Conservation (phyloP, 2,888 invertebrate species). For the Hirtodrosophila trivittata region DNA sequence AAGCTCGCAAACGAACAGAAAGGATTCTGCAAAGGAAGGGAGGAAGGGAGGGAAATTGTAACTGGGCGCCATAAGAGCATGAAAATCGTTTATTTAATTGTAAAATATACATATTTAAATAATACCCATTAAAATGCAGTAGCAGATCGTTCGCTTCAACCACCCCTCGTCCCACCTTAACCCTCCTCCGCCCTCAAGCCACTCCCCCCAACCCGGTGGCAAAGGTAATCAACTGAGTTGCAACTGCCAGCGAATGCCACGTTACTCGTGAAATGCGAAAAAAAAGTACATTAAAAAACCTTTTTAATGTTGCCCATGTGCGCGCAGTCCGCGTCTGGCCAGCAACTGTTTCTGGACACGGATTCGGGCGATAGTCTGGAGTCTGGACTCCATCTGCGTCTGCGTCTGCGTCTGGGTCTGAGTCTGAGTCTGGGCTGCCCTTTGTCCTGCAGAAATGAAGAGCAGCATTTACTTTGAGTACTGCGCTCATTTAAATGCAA, state of each 20-base stretch:
- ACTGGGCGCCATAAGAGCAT: slow-evolving; percentile 53
- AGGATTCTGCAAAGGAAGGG: slow-evolving; percentile 20
- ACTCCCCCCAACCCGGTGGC: slow-evolving; percentile 45
- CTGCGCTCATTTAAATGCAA: slow-evolving; percentile 81
- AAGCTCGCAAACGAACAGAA: slow-evolving; percentile 17
- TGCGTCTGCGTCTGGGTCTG: slow-evolving; percentile 21
- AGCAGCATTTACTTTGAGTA: slow-evolving; percentile 74
- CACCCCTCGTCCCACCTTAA: no score
- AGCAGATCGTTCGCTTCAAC: slow-evolving; percentile 57
- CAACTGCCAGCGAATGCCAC: no score
- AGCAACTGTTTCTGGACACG: slow-evolving; percentile 40
- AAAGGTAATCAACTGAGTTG: slow-evolving; percentile 71
- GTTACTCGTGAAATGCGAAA: slow-evolving; percentile 22
- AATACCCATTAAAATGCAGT: slow-evolving; percentile 72
- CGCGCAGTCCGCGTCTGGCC: no score
- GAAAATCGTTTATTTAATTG: slow-evolving; percentile 76
- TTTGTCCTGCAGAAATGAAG: slow-evolving; percentile 35
- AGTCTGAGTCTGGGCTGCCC: slow-evolving; percentile 21
- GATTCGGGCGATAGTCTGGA: slow-evolving; percentile 19
- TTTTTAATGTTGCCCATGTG: slow-evolving; percentile 71
- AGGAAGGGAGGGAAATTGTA: slow-evolving; percentile 32
- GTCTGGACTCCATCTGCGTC: slow-evolving; percentile 27
- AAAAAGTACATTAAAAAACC: slow-evolving; percentile 19
- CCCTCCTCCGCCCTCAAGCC: neutral
- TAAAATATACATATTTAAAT: slow-evolving; percentile 78